Evolutionary conservation across 2,113 vertebrate species (phyloP).

Genomic region (Corydoras maculifer): DNA sequence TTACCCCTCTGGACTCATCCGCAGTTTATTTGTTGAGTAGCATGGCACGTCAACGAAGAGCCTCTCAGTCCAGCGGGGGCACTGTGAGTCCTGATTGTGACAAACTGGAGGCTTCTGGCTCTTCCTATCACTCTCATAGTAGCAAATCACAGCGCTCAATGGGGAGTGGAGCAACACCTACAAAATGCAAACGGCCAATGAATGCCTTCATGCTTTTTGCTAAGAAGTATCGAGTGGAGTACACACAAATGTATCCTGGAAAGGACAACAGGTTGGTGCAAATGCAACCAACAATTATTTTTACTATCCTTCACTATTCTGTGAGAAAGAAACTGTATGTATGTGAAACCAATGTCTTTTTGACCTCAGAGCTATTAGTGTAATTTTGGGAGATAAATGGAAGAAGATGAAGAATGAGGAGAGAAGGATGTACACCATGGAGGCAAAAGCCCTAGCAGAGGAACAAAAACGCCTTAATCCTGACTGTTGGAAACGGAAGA

Average conservation of each 20-base stretch:
- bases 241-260: slow-evolving; percentile 99
- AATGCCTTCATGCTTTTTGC: slow-evolving; percentile 99
- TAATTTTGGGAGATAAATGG: slow-evolving; percentile 98
- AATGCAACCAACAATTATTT: background rate
- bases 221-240: slow-evolving; percentile 99
- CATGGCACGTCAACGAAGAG: slow-evolving; percentile 95
- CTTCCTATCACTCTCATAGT: slow-evolving; percentile 69
- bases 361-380: slow-evolving; percentile 90
- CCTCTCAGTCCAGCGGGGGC: slow-evolving; percentile 82
- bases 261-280: slow-evolving; percentile 92
- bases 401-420: slow-evolving; percentile 99
- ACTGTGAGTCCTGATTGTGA: slow-evolving; percentile 79
- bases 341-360: slow-evolving; percentile 14
- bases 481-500: slow-evolving; percentile 99
- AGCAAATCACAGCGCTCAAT: slow-evolving; percentile 86
- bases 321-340: background rate
- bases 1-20: slow-evolving; percentile 95
- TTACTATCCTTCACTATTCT: background rate
- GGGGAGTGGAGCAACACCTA: slow-evolving; percentile 82
- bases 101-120: slow-evolving; percentile 68
- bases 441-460: slow-evolving; percentile 97
- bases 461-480: slow-evolving; percentile 98
- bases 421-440: slow-evolving; percentile 91
- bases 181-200: slow-evolving; percentile 99
- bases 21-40: slow-evolving; percentile 97